A percentile compares a stretch with the other conserved stretches of the same genome.
phyloP scores from a whole-genome alignment of 2,888 invertebrate genomes.

The Amblyjoppa proteus region DNA sequence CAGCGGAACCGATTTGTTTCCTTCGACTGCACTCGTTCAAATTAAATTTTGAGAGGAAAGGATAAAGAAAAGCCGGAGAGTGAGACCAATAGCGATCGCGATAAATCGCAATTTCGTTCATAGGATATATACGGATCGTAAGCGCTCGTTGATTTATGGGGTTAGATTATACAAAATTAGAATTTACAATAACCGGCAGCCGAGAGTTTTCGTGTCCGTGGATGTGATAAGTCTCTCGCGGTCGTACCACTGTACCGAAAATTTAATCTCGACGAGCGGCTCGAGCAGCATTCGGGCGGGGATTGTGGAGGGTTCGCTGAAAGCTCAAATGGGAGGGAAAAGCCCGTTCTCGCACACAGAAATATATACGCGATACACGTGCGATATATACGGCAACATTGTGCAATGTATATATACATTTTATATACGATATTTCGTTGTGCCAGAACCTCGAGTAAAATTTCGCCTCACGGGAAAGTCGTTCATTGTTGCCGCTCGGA shows the following conservation, averaged over 20 bases:
- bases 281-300: background rate
- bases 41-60: background rate
- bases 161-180: slow-evolving; percentile 5
- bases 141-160: slow-evolving; percentile 1
- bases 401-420: background rate
- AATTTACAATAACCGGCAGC: slow-evolving; percentile 2
- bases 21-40: no score
- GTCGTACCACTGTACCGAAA: slow-evolving; percentile 8
- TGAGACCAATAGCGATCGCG: background rate
- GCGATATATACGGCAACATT: background rate
- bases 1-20: background rate
- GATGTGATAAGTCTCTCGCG: slow-evolving; percentile 1
- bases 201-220: background rate
- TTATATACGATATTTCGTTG: slow-evolving; percentile 23
- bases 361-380: no score
- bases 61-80: background rate
- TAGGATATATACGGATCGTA: background rate
- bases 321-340: background rate
- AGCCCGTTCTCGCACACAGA: background rate
- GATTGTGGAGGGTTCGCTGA: background rate
- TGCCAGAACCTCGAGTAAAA: background rate
- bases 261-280: slow-evolving; percentile 15
- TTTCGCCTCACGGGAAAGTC: slow-evolving; percentile 25
- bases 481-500: slow-evolving; percentile 14
- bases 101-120: slow-evolving; percentile 1